A percentile compares a stretch with the other conserved stretches of the same genome.
Conservation (phyloP, 1,140 invertebrate species). For the Drosophila subpulchrella region DNA sequence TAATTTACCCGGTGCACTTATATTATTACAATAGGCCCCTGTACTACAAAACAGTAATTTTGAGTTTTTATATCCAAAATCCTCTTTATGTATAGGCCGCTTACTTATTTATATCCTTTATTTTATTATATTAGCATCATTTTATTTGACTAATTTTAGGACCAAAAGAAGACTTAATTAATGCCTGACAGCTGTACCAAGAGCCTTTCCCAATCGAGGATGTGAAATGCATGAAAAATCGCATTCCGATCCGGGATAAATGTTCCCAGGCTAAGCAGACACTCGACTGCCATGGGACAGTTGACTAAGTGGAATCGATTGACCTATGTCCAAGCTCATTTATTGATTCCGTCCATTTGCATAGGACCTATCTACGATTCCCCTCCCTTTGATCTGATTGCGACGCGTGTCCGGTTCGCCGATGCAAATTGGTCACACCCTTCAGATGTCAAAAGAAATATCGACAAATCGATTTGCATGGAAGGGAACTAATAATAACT, state of each 20-base stretch:
- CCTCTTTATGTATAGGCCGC: background rate
- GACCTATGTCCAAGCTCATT: slow-evolving; percentile 77
- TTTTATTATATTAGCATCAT: background rate
- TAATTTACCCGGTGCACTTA: too few species aligned
- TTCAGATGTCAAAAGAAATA: slow-evolving; percentile 64
- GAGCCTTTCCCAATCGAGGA: background rate
- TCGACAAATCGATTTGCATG: slow-evolving; percentile 76
- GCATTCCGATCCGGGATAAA: background rate
- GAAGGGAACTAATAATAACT: slow-evolving; percentile 62
- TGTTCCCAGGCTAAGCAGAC: slow-evolving; percentile 42
- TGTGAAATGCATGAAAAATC: slow-evolving; percentile 9
- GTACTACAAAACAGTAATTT: too few species aligned
- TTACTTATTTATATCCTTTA: background rate
- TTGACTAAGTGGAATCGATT: slow-evolving; percentile 73
- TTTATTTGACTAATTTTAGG: too few species aligned
- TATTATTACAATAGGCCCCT: too few species aligned
- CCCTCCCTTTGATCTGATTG: slow-evolving; percentile 33
- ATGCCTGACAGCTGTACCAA: background rate
- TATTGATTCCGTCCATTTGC: slow-evolving; percentile 59
- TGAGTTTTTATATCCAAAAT: too few species aligned
- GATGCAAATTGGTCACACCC: slow-evolving; percentile 75
- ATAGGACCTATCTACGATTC: slow-evolving; percentile 28
- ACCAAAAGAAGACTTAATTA: background rate
- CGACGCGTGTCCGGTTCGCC: slow-evolving; percentile 61
- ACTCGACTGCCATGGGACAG: slow-evolving; percentile 31